phyloP scores from a whole-genome alignment of 2,888 invertebrate genomes.

The Chaetogeoica ovagalla region DNA sequence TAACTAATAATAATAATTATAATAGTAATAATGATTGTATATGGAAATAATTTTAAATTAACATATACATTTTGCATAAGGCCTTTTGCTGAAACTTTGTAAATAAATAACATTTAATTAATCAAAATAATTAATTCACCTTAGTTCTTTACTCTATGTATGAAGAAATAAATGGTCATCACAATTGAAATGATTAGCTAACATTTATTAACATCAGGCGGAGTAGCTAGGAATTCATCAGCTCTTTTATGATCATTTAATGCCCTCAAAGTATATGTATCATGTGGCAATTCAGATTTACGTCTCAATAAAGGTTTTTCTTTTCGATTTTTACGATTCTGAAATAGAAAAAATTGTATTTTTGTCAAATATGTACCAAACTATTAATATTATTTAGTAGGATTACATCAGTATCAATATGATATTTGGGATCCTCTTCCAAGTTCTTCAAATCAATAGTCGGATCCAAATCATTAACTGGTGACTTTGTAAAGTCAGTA shows the following conservation, averaged over 20 bases:
- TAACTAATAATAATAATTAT: too few relatives aligned
- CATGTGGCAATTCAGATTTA: conserved; percentile 94
- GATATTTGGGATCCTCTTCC: conserved; percentile 45
- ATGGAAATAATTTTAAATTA: too few relatives aligned
- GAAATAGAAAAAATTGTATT: conserved; percentile 59
- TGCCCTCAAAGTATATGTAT: conserved; percentile 87
- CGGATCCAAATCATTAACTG: conserved; percentile 41
- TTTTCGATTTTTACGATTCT: conserved; percentile 71
- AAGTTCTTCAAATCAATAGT: conserved; percentile 50
- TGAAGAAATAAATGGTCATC: conserved; percentile 42
- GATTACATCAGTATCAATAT: conserved; percentile 50
- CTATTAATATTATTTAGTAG: neutral
- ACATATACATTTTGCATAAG: too few relatives aligned
- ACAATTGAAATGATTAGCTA: conserved; percentile 61
- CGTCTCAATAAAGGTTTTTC: conserved; percentile 83
- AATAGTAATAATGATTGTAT: too few relatives aligned
- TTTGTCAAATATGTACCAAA: neutral
- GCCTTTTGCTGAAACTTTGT: neutral
- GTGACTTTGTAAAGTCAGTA: conserved; percentile 33
- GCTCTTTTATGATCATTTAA: conserved; percentile 89
- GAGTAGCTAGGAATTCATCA: conserved; percentile 84
- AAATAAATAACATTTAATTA: conserved; percentile 1
- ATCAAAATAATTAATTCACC: conserved; percentile 27
- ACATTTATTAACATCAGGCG: conserved; percentile 85
- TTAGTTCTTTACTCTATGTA: conserved; percentile 25